Conservation (phyloP, 2,113 vertebrate genomes). For the Neolamprologus sp. region DNA sequence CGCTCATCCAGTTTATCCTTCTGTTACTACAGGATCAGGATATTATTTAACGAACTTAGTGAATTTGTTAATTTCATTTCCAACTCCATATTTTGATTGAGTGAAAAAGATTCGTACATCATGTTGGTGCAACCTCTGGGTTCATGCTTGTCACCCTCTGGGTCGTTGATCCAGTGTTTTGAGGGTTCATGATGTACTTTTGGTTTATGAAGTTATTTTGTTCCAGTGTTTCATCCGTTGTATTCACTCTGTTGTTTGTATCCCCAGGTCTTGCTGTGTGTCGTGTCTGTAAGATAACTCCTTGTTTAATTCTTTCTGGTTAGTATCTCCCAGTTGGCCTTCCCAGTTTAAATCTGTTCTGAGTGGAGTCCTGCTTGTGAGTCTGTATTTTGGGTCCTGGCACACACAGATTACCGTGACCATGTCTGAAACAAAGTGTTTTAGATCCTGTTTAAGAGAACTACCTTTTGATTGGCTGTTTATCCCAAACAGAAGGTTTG, state of each 20-base stretch:
- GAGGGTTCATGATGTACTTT: neutral
- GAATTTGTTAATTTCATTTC: neutral
- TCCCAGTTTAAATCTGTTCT: accelerated
- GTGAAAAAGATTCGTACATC: neutral
- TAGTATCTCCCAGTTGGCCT: neutral
- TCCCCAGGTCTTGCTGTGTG: neutral
- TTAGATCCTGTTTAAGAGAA: neutral
- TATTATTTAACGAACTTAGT: accelerated
- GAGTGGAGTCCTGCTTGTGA: neutral
- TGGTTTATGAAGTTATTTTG: neutral
- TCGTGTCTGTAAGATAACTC: neutral
- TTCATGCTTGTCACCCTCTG: neutral
- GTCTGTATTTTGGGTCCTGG: accelerated
- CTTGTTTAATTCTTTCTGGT: neutral
- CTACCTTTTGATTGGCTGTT: neutral
- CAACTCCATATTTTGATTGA: neutral
- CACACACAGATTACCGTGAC: accelerated
- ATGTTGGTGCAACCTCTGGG: neutral
- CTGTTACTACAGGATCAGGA: neutral
- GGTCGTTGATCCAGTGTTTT: accelerated
- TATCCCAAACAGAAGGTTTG: neutral
- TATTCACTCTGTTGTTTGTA: neutral
- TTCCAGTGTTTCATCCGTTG: neutral
- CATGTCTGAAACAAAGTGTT: neutral
- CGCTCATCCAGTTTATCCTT: neutral